A percentile compares a stretch with the other conserved stretches of the same genome.
Conservation (phyloP, 2,888 invertebrate species). For the Pristionchus arcanus region DNA sequence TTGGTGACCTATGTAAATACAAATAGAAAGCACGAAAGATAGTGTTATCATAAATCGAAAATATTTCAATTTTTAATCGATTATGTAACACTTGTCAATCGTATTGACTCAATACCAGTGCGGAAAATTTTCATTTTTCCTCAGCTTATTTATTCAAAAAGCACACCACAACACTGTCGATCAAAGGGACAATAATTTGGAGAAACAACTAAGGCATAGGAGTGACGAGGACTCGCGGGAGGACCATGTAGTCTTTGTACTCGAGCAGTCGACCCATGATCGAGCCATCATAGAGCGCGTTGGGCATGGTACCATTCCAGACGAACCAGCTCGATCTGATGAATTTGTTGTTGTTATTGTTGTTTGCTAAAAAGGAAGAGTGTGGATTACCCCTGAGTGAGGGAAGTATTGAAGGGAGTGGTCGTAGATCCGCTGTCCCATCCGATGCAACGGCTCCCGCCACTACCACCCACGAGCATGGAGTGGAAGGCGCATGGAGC, state of each 20-base stretch:
- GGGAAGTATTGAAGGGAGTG: not conserved
- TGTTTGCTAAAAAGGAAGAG: not conserved
- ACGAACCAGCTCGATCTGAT: not conserved
- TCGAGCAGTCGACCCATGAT: not conserved
- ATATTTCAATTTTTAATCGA: too few relatives aligned
- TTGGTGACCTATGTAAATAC: too few relatives aligned
- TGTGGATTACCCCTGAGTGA: not conserved
- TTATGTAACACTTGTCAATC: too few relatives aligned
- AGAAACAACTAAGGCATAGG: not conserved
- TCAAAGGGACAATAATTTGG: too few relatives aligned
- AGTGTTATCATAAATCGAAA: too few relatives aligned
- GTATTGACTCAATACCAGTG: too few relatives aligned
- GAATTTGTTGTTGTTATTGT: too few relatives aligned
- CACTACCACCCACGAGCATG: not conserved
- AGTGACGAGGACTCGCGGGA: not conserved
- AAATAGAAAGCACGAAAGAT: too few relatives aligned
- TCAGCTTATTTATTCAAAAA: too few relatives aligned
- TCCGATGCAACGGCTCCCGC: not conserved
- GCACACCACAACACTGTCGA: too few relatives aligned
- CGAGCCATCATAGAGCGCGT: not conserved
- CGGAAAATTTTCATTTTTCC: too few relatives aligned
- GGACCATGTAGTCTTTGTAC: slow-evolving; percentile 9
- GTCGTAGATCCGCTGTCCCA: not conserved
- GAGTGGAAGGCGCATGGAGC: not conserved
- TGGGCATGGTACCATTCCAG: not conserved